Conservation (phyloP, 2,113 vertebrate genomes). For the Pteropus alecto region DNA sequence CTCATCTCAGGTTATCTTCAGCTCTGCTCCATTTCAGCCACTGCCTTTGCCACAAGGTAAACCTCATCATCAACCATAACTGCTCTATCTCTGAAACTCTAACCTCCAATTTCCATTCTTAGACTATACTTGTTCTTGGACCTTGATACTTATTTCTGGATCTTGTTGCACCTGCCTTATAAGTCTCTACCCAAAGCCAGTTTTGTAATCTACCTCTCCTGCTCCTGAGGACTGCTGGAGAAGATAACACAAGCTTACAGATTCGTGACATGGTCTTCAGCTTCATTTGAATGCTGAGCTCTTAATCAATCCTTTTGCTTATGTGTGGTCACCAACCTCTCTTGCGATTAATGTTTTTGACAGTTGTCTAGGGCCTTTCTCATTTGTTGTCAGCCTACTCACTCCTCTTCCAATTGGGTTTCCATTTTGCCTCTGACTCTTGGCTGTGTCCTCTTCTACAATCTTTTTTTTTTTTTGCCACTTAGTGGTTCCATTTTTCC, state of each 20-base stretch:
- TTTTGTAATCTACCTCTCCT: not conserved
- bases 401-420: not conserved
- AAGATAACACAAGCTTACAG: not conserved
- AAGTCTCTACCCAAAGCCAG: not conserved
- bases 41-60: not conserved
- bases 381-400: not conserved
- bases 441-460: not conserved
- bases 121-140: not conserved
- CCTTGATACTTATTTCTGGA: not conserved
- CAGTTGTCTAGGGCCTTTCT: not conserved
- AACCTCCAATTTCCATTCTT: not conserved
- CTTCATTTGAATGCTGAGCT: not conserved
- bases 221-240: not conserved
- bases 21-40: not conserved
- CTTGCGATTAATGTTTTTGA: not conserved
- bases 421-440: not conserved
- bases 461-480: not conserved
- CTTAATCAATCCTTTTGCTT: not conserved
- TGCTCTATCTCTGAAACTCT: not conserved
- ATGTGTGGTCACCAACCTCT: not conserved
- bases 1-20: conserved; percentile 2
- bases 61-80: not conserved
- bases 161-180: not conserved
- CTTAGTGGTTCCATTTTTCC: not conserved
- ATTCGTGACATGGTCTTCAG: not conserved